Base-by-base conservation (phyloP, 2,888 invertebrate species). In the Drosophila fungiperda region DNA sequence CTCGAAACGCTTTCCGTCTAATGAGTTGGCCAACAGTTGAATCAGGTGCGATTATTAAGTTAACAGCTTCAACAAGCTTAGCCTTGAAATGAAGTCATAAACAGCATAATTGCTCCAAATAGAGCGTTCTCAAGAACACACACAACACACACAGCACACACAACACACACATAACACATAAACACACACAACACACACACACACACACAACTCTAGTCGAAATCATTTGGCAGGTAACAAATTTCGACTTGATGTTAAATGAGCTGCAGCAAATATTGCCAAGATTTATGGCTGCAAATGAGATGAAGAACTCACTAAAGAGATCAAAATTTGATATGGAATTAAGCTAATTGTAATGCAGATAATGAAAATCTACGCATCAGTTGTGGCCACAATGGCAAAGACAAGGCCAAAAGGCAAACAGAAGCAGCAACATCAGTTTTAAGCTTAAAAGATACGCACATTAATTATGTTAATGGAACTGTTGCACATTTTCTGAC, bases 381-480 rank as follows among this genome's bases (percentile, higher is more conserved):
- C 65, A 67, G 58, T 60, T 53, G 60, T 60, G 20, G 36, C 12
- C 50, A 35, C 42, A 45, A 40, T 36, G 45, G 45, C 36, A 49
- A 45, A 57, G 36, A 54, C 23, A 50, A 55, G 60, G 45, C 45
- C 40, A 53, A 49, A 52, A 69, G 49, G 20, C 49, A 33, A 11
- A 23, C 49, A 33, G 9, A 23, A 32, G 20, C 48, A 55, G 52
- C 20, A 48, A 1, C 45, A 26, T 4, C 42, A 29, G 7, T 11
- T 65, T 53, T 53, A 53, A 33, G 52, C 64, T 49, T 45, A 40
- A 62, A 48, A 69, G 53, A 69, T 60, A 53, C 72, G 63, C 82
- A 82, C 89, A 89, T 84, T 89, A 84, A 87, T 84, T 84, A 87
- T 85, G 85, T 87, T 84, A 87, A 84, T 84, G 89, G 89, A 89